Evolutionary conservation across 2,888 invertebrate genomes (phyloP).

Genomic region (Protodeltote pygarga): DNA sequence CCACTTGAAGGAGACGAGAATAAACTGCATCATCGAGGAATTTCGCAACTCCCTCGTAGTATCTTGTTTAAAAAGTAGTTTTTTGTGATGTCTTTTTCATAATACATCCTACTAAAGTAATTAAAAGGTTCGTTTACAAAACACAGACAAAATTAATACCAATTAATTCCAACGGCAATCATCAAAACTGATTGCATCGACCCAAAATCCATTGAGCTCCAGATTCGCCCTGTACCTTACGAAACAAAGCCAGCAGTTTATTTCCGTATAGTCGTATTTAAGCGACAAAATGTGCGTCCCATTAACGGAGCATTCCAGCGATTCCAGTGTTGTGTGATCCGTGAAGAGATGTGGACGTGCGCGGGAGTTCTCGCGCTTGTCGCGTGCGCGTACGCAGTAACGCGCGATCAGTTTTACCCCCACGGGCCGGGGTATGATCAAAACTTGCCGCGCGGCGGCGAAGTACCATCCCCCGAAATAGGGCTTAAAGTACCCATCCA

Average conservation of each 20-base stretch:
- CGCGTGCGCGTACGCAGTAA: conserved; percentile 75
- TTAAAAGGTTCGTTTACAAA: conserved; percentile 10
- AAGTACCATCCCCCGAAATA: conserved; percentile 89
- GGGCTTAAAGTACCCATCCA: conserved; percentile 90
- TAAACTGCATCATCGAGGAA: too few species aligned
- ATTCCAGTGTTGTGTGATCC: conserved; percentile 61
- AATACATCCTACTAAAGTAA: too few species aligned
- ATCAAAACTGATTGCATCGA: conserved; percentile 32
- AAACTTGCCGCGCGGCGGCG: conserved; percentile 85
- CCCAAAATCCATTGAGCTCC: conserved; percentile 24
- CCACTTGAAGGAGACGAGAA: too few species aligned
- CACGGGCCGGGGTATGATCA: conserved; percentile 86
- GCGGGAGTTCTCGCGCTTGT: conserved; percentile 67
- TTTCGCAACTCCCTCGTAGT: too few species aligned
- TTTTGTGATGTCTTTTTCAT: too few species aligned
- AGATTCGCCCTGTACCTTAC: conserved; percentile 38
- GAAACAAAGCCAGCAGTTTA: conserved; percentile 44
- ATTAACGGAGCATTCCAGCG: conserved; percentile 47
- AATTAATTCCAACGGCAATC: conserved; percentile 19
- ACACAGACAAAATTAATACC: conserved; percentile 17
- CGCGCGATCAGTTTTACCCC: conserved; percentile 87
- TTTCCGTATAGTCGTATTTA: conserved; percentile 45
- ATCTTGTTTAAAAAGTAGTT: too few species aligned
- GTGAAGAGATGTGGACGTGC: conserved; percentile 78
- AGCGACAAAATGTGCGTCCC: conserved; percentile 38